These are phyloP conservation scores for Pygoscelis antarcticus DNA, from an alignment of 2,113 vertebrate species.

Conservation along the genomic window DNA sequence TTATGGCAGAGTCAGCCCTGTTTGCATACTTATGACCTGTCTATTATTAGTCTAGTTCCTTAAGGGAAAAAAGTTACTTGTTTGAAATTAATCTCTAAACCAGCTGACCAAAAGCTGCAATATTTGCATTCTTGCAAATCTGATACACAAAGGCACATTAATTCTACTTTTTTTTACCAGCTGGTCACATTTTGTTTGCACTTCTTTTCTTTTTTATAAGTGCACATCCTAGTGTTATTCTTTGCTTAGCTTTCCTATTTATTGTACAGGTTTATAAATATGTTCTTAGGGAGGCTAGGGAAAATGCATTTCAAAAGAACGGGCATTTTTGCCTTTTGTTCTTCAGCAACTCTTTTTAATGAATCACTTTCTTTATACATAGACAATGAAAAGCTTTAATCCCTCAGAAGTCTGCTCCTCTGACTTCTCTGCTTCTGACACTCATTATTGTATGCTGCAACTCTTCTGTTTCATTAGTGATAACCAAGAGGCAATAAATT, in stretches of 20 bases:
- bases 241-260: constrained; percentile 57
- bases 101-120: constrained; percentile 63
- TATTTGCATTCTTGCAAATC: constrained; percentile 77
- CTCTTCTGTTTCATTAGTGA: background rate
- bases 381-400: background rate
- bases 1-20: constrained; percentile 51
- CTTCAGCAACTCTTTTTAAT: background rate
- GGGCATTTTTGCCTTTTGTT: background rate
- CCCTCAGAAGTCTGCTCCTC: background rate
- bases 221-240: constrained; percentile 20
- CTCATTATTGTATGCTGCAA: background rate
- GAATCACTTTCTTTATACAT: constrained; percentile 4
- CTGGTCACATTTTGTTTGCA: constrained; percentile 62
- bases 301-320: constrained; percentile 12
- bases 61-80: constrained; percentile 56
- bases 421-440: background rate
- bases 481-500: background rate
- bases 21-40: constrained; percentile 41
- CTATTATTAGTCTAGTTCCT: constrained; percentile 64
- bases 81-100: constrained; percentile 72
- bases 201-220: constrained; percentile 52
- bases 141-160: constrained; percentile 74
- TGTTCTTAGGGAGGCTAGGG: background rate
- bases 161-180: constrained; percentile 64
- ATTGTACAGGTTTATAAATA: background rate